A percentile compares a stretch with the other conserved stretches of the same genome.
These are phyloP conservation scores for Sturmia bella DNA, from an alignment of 2,888 invertebrate species.

Conservation along the genomic window DNA sequence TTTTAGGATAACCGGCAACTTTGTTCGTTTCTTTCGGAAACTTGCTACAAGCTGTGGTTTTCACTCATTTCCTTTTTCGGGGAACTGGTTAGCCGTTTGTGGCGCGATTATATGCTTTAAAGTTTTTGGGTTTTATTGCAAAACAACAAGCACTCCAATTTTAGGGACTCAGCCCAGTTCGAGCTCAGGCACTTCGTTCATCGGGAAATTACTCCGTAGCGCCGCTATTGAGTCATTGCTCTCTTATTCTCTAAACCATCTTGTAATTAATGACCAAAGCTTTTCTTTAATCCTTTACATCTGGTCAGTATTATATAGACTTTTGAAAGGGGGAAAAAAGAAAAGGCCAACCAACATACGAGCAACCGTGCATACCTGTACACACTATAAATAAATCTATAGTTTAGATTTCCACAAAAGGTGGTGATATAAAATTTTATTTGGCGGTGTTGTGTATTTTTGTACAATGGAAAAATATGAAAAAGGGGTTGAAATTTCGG, in stretches of 20 bases:
- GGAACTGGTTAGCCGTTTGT: too few species aligned
- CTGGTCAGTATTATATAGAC: constrained; percentile 50
- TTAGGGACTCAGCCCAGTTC: too few species aligned
- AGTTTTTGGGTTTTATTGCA: too few species aligned
- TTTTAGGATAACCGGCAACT: too few species aligned
- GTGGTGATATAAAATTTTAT: constrained; percentile 59
- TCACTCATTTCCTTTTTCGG: too few species aligned
- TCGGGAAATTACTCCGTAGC: too few species aligned
- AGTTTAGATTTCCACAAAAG: constrained; percentile 64
- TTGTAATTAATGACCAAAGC: constrained; percentile 68
- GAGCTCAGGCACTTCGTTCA: too few species aligned
- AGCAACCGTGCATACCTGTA: not conserved
- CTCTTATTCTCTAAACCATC: constrained; percentile 4
- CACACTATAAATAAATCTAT: constrained; percentile 3
- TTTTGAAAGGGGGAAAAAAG: constrained; percentile 33
- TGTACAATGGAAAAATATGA: not conserved
- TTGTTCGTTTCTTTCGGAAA: too few species aligned
- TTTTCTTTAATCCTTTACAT: constrained; percentile 63
- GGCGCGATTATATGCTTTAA: too few species aligned
- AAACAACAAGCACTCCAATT: too few species aligned
- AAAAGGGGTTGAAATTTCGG: constrained; percentile 53
- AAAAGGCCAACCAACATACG: not conserved
- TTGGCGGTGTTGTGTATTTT: constrained; percentile 38
- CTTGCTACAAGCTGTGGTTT: too few species aligned
- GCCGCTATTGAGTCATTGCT: not conserved